Evolutionary conservation across 2,113 vertebrate species (phyloP).

Genomic region (Oryzias woworae): DNA sequence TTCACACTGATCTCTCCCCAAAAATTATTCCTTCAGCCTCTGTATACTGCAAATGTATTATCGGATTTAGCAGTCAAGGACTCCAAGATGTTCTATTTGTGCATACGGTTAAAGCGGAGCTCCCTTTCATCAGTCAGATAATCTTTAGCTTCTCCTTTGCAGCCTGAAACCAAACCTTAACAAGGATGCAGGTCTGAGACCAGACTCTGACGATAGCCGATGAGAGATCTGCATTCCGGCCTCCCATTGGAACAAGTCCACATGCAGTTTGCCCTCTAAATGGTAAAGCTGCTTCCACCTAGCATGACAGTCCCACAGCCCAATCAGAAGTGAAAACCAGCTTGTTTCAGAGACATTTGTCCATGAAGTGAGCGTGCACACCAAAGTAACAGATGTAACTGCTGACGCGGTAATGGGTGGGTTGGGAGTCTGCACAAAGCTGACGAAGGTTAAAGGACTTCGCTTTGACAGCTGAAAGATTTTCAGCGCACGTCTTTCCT

Average conservation of each 20-base stretch:
- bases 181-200: neutral
- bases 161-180: neutral
- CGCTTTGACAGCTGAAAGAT: slow-evolving; percentile 6
- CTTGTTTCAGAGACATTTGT: slow-evolving; percentile 16
- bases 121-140: neutral
- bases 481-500: slow-evolving; percentile 9
- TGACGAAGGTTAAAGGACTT: slow-evolving; percentile 36
- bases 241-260: neutral
- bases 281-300: neutral
- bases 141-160: slow-evolving; percentile 2
- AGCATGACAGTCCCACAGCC: neutral
- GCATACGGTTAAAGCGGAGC: no score
- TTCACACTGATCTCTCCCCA: neutral
- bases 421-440: slow-evolving; percentile 47
- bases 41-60: no score
- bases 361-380: neutral
- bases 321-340: slow-evolving; percentile 4
- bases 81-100: neutral
- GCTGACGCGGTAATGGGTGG: slow-evolving; percentile 32
- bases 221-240: neutral
- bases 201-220: neutral
- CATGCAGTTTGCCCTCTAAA: no score
- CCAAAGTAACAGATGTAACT: slow-evolving; percentile 34
- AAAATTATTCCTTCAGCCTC: no score
- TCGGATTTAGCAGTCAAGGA: neutral